phyloP scores from a whole-genome alignment of 2,888 invertebrate genomes.

The Ernsta delagoae region DNA sequence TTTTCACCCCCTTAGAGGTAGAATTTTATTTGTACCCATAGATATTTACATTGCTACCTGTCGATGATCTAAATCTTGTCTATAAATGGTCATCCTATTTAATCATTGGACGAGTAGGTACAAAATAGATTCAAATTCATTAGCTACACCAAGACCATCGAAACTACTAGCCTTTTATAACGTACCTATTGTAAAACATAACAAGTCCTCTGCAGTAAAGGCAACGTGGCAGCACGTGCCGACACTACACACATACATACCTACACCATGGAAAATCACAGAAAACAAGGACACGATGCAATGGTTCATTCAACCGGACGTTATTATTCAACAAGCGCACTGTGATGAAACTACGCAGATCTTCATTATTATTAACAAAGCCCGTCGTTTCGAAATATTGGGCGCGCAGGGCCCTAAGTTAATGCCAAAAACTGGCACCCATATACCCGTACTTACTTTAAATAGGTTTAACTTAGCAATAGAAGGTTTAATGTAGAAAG shows the following conservation, averaged over 20 bases:
- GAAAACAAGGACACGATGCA: slow-evolving; percentile 84
- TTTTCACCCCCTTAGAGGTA: too few relatives aligned
- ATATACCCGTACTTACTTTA: too few relatives aligned
- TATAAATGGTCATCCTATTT: too few relatives aligned
- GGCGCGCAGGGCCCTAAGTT: slow-evolving; percentile 52
- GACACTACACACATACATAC: slow-evolving; percentile 35
- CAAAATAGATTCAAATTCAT: too few relatives aligned
- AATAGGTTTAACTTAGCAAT: too few relatives aligned
- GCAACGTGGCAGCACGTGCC: slow-evolving; percentile 62
- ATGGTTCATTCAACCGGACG: slow-evolving; percentile 83
- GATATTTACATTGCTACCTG: too few relatives aligned
- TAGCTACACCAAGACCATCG: too few relatives aligned
- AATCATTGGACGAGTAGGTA: too few relatives aligned
- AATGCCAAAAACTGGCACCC: slow-evolving; percentile 52
- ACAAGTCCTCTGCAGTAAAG: slow-evolving; percentile 18
- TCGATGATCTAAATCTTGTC: too few relatives aligned
- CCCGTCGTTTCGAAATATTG: slow-evolving; percentile 72
- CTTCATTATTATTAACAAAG: slow-evolving; percentile 79
- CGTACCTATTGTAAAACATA: background rate
- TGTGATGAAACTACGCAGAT: slow-evolving; percentile 77
- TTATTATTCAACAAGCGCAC: slow-evolving; percentile 82
- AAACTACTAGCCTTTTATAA: background rate
- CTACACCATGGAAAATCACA: slow-evolving; percentile 78
- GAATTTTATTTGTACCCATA: too few relatives aligned
- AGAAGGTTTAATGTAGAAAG: too few relatives aligned